Percentiles rank a stretch among this genome's conserved stretches.
Evolutionary conservation across 2,113 vertebrate species (phyloP).

Genomic region (Lophotis ruficrista): DNA sequence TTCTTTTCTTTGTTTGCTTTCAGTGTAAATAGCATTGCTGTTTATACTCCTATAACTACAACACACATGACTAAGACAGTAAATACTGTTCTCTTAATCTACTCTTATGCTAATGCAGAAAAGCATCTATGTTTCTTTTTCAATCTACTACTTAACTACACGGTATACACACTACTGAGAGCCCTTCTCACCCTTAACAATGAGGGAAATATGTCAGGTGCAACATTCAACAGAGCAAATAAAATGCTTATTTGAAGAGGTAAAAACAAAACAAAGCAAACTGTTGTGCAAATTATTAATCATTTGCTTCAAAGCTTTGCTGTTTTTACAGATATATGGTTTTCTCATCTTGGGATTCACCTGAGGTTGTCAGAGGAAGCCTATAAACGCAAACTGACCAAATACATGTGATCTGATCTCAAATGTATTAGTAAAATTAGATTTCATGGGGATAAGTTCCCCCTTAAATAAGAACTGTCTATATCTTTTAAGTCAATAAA

Average conservation of each 20-base stretch:
- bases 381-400: not conserved
- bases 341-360: not conserved
- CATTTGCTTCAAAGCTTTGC: not conserved
- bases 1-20: not conserved
- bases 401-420: not conserved
- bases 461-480: constrained; percentile 9
- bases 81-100: not conserved
- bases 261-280: not conserved
- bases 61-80: not conserved
- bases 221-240: not conserved
- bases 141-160: not conserved
- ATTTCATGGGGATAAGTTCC: not conserved
- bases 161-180: not conserved
- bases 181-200: not conserved
- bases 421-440: not conserved
- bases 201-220: not conserved
- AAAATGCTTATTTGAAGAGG: not conserved
- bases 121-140: not conserved
- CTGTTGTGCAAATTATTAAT: not conserved
- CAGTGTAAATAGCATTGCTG: not conserved
- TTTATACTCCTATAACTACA: not conserved
- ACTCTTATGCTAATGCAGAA: not conserved
- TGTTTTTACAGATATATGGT: not conserved
- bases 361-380: not conserved
- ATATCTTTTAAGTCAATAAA: constrained; percentile 39